Evolutionary conservation across 2,888 invertebrate genomes (phyloP), one percentile per base, ranked within the genome.

Genomic region (Hyposoter dolosus): DNA sequence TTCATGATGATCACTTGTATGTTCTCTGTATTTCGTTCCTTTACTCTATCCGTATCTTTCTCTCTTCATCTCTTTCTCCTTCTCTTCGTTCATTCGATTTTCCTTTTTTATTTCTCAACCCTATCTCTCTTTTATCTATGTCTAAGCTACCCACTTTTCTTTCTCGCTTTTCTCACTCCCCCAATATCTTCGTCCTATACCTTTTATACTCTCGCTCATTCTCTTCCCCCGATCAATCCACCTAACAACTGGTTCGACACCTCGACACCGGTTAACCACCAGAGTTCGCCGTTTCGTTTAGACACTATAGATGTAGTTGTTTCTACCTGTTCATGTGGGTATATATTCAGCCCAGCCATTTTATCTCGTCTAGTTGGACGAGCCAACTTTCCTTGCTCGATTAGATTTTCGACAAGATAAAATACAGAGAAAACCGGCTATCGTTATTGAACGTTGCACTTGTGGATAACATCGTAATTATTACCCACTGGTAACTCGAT

Each of bases 181-280:
- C 23, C 66, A 12, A 45, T 9, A n/a, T 15, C 71, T 28, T 72
- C 71, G 65, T 68, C 15, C 71, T 72, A 50, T 83, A 66, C 82
- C 78, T 84, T 66, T 71, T 65, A 65, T 50, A 35, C 35, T 72
- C 50, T 66, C 65, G 66, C 47, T 74, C 63, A 60, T 60, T 77
- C 69, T 15, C 63, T 56, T 74, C 56, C 23, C 69, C 82, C 86
- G 85, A 82, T 85, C 86, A 77, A 88, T 87, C 87, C 83, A 86
- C 87, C 81, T 74, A 87, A 86, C 83, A 85, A 84, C 88, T 77
- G 32, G 66, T 81, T 74, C 77, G 74, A 81, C 80, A 77, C 81
- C 56, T 53, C 65, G 76, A 74, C 74, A 85, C 85, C 66, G 84
- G 74, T 85, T 78, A 78, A 78, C 68, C 85, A 53, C 68, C n/a